Evolutionary conservation across 1,140 invertebrate genomes (phyloP), one percentile per base, ranked within the genome.

Genomic region (Hypsibius dujardini): DNA sequence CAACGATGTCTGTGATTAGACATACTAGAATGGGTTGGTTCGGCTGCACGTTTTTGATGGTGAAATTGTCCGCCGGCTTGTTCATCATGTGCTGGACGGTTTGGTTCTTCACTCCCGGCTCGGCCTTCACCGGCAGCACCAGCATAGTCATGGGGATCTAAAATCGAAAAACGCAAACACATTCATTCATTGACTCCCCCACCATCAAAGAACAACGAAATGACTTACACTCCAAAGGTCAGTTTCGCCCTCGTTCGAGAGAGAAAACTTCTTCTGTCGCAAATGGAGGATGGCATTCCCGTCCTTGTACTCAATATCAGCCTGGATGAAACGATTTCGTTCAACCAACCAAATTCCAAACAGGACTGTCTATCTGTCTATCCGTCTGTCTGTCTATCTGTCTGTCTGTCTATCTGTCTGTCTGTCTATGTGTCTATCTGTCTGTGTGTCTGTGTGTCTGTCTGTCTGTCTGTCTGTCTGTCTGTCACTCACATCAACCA

Each of bases 221-320:
- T 28, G 28, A 28, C 28, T 28, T 28, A 28, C 28, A 70, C 42
- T 70, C 71, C 59, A 46, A 3, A 46, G 28, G 12, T 46, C n/a
- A 69, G 14, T 15, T 40, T 46, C 50, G 12, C 50, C 71, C 3
- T 71, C 12, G 40, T 71, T 46, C 70, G 46, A 40, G 3, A n/a
- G 47, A 28, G 7, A 70, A 72, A 72, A 77, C 71, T 74, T 72
- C 70, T 71, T 69, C 71, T 73, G 74, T 62, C 72, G 75, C 75
- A 60, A 79, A 78, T 76, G 94, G 88, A 46, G 91, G 88, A 74
- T 87, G 86, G 78, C 94, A 96, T 79, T 92, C 46, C 87, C 82
- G 69, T 86, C 82, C 15, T 76, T 76, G 15, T 81, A 77, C 72
- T 80, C 14, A 74, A 47, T 47, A 40, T 47, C 46, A 74, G 74